These are phyloP conservation scores for Dascillus cervinus DNA, from an alignment of 2,888 invertebrate genomes.

Conservation along the genomic window DNA sequence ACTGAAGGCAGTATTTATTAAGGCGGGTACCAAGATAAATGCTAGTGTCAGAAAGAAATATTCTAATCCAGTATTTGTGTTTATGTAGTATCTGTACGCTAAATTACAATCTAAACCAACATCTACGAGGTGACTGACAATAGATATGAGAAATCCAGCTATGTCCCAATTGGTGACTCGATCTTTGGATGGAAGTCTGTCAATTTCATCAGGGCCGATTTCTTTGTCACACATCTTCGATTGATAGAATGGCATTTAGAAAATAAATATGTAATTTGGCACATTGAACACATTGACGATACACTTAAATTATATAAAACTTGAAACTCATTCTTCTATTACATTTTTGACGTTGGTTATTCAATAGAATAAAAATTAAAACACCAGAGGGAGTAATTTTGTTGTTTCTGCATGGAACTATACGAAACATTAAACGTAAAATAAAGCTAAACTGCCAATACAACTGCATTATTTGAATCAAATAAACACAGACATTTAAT, in stretches of 20 bases:
- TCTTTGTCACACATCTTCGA: slow-evolving; percentile 11
- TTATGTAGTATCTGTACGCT: slow-evolving; percentile 55
- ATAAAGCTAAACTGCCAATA: too few relatives aligned
- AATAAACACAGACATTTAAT: too few relatives aligned
- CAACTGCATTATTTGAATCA: too few relatives aligned
- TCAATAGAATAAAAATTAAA: too few relatives aligned
- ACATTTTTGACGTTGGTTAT: too few relatives aligned
- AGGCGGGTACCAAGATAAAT: slow-evolving; percentile 65
- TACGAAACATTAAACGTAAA: too few relatives aligned
- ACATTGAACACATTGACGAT: too few relatives aligned
- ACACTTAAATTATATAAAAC: too few relatives aligned
- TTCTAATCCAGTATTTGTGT: slow-evolving; percentile 43
- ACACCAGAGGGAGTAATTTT: too few relatives aligned
- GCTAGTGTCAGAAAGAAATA: slow-evolving; percentile 63
- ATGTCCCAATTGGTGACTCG: slow-evolving; percentile 55
- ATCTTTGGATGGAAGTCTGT: slow-evolving; percentile 53
- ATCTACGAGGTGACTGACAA: slow-evolving; percentile 61
- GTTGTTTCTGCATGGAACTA: too few relatives aligned
- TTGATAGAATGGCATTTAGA: slow-evolving; percentile 11
- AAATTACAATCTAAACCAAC: slow-evolving; percentile 63
- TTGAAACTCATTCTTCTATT: too few relatives aligned
- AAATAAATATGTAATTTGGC: not conserved
- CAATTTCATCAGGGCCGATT: slow-evolving; percentile 46
- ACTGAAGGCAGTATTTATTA: slow-evolving; percentile 68
- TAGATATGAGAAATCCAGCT: slow-evolving; percentile 56